These are phyloP conservation scores for Anarsia innoxiella DNA, from an alignment of 2,888 invertebrate species.

Conservation along the genomic window DNA sequence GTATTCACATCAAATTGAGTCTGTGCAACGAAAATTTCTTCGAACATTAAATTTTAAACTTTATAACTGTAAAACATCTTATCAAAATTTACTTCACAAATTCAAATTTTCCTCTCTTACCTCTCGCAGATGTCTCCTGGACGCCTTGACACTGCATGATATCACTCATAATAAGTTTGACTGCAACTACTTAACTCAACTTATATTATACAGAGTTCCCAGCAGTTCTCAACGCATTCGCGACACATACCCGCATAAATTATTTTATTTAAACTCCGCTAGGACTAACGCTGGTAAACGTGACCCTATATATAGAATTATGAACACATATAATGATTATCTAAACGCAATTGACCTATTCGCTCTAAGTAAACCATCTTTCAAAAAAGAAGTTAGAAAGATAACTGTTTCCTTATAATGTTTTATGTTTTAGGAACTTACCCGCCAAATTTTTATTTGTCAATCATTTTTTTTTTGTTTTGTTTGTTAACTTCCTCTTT, in stretches of 20 bases:
- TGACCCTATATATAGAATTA: not conserved
- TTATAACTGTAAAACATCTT: not conserved
- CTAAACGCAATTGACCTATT: not conserved
- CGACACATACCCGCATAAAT: not conserved
- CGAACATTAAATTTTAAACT: not conserved
- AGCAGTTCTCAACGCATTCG: not conserved
- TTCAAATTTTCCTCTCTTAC: not conserved
- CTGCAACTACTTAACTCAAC: not conserved
- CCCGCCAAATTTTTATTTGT: no score
- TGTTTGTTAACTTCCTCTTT: no score
- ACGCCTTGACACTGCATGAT: not conserved
- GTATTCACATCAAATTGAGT: slow-evolving; percentile 6
- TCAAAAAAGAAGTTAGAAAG: not conserved
- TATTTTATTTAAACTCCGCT: not conserved
- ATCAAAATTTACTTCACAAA: not conserved
- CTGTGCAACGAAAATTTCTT: slow-evolving; percentile 5
- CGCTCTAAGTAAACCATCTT: not conserved
- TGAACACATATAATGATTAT: not conserved
- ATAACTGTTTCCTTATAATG: no score
- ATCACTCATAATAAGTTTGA: not conserved
- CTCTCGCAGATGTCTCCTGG: not conserved
- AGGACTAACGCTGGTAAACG: not conserved
- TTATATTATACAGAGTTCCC: not conserved
- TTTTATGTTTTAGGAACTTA: no score
- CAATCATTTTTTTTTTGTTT: no score